Percentiles rank a stretch among this genome's conserved stretches.
phyloP scores from a whole-genome alignment of 2,888 invertebrate genomes.

The Schizotus pectinicornis region DNA sequence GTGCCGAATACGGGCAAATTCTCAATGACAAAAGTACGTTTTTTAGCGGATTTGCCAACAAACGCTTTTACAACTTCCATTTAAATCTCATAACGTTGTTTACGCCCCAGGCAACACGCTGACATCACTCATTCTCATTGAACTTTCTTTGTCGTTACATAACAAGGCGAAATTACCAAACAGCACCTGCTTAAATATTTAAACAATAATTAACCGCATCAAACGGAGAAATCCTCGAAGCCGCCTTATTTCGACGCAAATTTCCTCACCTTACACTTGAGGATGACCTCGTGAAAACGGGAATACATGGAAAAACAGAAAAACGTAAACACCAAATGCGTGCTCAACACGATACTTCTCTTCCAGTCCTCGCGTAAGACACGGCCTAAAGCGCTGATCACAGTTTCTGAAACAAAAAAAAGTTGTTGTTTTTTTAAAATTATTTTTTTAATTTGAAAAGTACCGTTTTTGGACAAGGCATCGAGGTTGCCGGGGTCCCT shows the following conservation, averaged over 20 bases:
- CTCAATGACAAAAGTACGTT: too few species aligned
- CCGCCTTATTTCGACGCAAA: neutral
- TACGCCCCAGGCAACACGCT: too few species aligned
- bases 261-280: conserved; percentile 83
- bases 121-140: too few species aligned
- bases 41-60: neutral
- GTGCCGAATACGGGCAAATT: too few species aligned
- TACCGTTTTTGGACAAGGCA: conserved; percentile 92
- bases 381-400: conserved; percentile 92
- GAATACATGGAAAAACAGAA: conserved; percentile 96
- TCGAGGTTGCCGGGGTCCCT: conserved; percentile 93
- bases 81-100: too few species aligned
- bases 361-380: conserved; percentile 98
- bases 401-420: conserved; percentile 70
- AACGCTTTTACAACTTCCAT: neutral
- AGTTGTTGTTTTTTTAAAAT: neutral
- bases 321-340: conserved; percentile 95
- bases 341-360: conserved; percentile 93
- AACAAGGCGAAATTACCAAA: neutral
- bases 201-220: conserved; percentile 4
- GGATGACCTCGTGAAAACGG: conserved; percentile 92
- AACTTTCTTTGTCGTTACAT: conserved; percentile 5
- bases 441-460: neutral
- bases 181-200: conserved; percentile 21
- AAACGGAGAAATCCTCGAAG: too few species aligned